These are phyloP conservation scores for Drosophila pseudoobscura DNA, from an alignment of 1,140 invertebrate genomes.

Conservation along the genomic window DNA sequence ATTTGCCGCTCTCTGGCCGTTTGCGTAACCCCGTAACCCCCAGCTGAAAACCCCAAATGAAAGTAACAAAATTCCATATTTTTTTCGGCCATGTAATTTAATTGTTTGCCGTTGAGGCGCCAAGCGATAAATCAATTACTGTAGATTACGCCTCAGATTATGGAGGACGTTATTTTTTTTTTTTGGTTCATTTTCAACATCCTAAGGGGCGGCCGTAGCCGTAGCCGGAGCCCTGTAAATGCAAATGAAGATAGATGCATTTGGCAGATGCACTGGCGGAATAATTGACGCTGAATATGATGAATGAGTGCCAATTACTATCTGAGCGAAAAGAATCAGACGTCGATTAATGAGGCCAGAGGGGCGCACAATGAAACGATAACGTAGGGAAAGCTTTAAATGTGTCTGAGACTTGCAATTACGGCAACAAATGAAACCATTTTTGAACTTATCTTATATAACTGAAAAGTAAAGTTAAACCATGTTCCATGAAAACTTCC, in stretches of 20 bases:
- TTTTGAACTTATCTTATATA: too few species aligned
- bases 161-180: conserved; percentile 32
- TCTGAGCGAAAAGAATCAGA: conserved; percentile 29
- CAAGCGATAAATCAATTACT: conserved; percentile 70
- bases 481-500: too few species aligned
- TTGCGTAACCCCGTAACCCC: not conserved
- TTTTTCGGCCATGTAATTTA: conserved; percentile 55
- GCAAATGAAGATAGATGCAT: conserved; percentile 47
- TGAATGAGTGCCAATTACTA: conserved; percentile 67
- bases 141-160: conserved; percentile 61
- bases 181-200: conserved; percentile 4
- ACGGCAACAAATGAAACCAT: too few species aligned
- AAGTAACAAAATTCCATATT: conserved; percentile 24
- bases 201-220: conserved; percentile 15
- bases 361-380: not conserved
- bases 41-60: conserved; percentile 9
- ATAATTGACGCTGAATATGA: conserved; percentile 67
- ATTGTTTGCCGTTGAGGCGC: conserved; percentile 56
- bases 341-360: conserved; percentile 42
- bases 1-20: conserved; percentile 10
- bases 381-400: too few species aligned
- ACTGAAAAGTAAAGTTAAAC: too few species aligned
- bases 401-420: too few species aligned
- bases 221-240: conserved; percentile 33
- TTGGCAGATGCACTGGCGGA: conserved; percentile 34